Conservation (phyloP, 2,113 vertebrate genomes). For the Chascanopsetta lugubris region DNA sequence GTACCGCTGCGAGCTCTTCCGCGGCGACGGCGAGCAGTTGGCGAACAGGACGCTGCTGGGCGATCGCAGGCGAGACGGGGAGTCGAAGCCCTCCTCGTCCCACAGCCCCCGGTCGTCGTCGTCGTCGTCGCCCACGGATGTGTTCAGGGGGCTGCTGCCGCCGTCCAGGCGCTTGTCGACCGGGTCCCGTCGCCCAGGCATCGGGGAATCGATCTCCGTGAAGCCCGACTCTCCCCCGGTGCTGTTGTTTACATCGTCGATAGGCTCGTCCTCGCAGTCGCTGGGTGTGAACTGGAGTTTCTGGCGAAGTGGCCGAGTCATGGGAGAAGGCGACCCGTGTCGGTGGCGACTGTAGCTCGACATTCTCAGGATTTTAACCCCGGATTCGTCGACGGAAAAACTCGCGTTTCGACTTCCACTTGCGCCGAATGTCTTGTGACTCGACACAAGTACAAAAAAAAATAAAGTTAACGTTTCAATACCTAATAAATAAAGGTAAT, state of each 20-base stretch:
- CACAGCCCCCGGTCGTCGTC: slow-evolving; percentile 88
- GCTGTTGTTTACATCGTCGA: slow-evolving; percentile 90
- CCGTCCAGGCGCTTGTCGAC: slow-evolving; percentile 70
- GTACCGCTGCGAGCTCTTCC: slow-evolving; percentile 75
- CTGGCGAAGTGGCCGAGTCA: slow-evolving; percentile 81
- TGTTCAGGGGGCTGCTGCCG: slow-evolving; percentile 73
- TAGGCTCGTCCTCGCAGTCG: slow-evolving; percentile 89
- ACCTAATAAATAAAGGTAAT: slow-evolving; percentile 40
- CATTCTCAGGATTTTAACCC: slow-evolving; percentile 71
- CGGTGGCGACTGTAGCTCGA: slow-evolving; percentile 75
- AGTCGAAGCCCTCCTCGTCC: slow-evolving; percentile 87
- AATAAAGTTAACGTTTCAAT: not conserved
- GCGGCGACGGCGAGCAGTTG: slow-evolving; percentile 82
- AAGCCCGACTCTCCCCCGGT: slow-evolving; percentile 94
- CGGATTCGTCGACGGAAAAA: slow-evolving; percentile 20
- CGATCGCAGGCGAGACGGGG: slow-evolving; percentile 85
- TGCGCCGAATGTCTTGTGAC: too few relatives aligned
- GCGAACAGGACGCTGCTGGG: slow-evolving; percentile 73
- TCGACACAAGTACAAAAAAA: too few relatives aligned
- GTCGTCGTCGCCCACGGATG: slow-evolving; percentile 81
- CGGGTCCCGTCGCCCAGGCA: slow-evolving; percentile 74
- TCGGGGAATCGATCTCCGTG: slow-evolving; percentile 91
- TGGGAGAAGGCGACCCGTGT: slow-evolving; percentile 69
- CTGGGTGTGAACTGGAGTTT: slow-evolving; percentile 86
- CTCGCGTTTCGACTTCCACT: slow-evolving; percentile 24